Evolutionary conservation across 2,888 invertebrate species (phyloP), one percentile per base, ranked within the genome.

Genomic region (Polyploca ridens): DNA sequence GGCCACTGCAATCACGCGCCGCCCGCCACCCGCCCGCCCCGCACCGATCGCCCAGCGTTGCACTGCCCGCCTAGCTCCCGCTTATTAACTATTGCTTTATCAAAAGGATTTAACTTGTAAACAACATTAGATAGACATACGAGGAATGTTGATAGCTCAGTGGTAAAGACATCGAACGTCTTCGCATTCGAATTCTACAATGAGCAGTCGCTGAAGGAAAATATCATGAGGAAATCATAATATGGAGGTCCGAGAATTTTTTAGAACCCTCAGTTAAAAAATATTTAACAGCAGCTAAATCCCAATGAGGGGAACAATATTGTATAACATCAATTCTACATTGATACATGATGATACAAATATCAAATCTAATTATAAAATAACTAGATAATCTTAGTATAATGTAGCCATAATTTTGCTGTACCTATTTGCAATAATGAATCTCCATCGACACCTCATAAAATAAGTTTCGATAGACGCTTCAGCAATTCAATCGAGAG

Each of bases 1-100:
- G 92, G 91, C 91, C 90, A 83, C 80, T 85, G 91, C 93, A 93
- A 93, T 93, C 93, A 93, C 91, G 90, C 85, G 87, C 87, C 83
- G 79, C 79, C 81, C 77, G 73, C 74, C 78, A 46, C 66, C 59
- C 38, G 14, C 57, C 65, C 38, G 54, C 16, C 49, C 16, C 63
- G 19, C 68, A 33, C 71, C 70, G 59, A 62, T 66, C 68, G 68
- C 70, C 69, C 68, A 59, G 58, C 67, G 61, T 65, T 62, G n/a
- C 54, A 3, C 19, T 41, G 61, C 41, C 62, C 66, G 66, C 62
- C 59, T 59, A 64, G 62, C 38, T 41, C 13, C 41, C 38, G 33
- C 61, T 61, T 27, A n/a, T 33, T 58, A 35, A 10, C 16, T n/a
- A 54, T 54, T 19, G 19, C 19, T 54, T 7, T 16, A 54, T 54